Evolutionary conservation across 2,113 vertebrate species (phyloP).

Genomic region (Platichthys stellatus): DNA sequence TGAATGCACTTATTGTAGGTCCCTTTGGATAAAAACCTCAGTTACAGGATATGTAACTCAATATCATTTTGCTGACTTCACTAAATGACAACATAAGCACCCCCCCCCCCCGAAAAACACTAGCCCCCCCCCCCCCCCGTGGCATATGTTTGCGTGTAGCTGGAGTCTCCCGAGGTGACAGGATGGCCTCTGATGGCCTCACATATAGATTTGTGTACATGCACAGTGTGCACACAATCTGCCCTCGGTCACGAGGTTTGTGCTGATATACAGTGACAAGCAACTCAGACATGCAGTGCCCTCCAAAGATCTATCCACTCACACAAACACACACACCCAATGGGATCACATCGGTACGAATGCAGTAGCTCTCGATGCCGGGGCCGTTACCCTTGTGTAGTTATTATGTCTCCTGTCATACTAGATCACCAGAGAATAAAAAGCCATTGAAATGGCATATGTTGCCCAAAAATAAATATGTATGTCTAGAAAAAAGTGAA

Average conservation of each 20-base stretch:
- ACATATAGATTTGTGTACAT: neutral
- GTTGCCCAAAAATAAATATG: constrained; percentile 17
- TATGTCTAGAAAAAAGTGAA: neutral
- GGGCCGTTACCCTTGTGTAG: constrained; percentile 34
- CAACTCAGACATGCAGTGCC: constrained; percentile 23
- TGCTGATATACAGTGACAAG: constrained; percentile 57
- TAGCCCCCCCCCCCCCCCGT: too few species aligned
- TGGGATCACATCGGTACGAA: too few species aligned
- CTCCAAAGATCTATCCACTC: constrained; percentile 27
- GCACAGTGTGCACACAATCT: constrained; percentile 13
- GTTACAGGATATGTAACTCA: too few species aligned
- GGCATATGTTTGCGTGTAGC: neutral
- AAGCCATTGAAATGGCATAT: constrained; percentile 9
- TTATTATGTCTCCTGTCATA: constrained; percentile 58
- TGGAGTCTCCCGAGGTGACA: neutral
- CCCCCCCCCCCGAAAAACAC: too few species aligned
- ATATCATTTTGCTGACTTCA: too few species aligned
- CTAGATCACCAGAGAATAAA: constrained; percentile 42
- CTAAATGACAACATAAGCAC: too few species aligned
- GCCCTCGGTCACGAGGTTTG: constrained; percentile 38
- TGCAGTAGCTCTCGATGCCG: constrained; percentile 33
- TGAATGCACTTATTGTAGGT: too few species aligned
- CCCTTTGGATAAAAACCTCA: too few species aligned
- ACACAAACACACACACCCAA: constrained; percentile 8
- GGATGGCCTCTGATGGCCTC: neutral